phyloP scores from a whole-genome alignment of 2,113 vertebrate species.

The Noctilio leporinus region DNA sequence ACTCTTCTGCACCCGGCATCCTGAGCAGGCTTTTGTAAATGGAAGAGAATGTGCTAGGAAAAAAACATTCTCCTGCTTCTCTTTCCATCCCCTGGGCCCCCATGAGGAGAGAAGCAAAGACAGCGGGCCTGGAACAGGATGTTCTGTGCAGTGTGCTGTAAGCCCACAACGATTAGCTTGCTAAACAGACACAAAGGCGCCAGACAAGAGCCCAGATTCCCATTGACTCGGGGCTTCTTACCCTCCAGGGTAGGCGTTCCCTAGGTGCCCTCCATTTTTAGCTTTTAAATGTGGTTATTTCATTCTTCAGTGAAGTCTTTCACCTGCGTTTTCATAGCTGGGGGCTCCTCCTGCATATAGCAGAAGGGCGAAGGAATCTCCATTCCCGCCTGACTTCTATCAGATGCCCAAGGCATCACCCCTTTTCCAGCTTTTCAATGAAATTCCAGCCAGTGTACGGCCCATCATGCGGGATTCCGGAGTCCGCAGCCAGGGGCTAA shows the following conservation, averaged over 20 bases:
- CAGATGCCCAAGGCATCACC: background rate
- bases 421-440: background rate
- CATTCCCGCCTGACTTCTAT: background rate
- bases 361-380: background rate
- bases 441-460: background rate
- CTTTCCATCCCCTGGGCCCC: accelerated
- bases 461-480: background rate
- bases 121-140: background rate
- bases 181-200: background rate
- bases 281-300: background rate
- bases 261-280: background rate
- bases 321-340: background rate
- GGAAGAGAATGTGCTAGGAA: background rate
- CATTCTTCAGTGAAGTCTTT: background rate
- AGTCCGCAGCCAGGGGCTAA: background rate
- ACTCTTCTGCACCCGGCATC: background rate
- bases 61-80: background rate
- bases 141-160: background rate
- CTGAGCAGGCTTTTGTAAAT: background rate
- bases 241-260: background rate
- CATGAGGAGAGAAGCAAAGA: background rate
- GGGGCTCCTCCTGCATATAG: background rate
- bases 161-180: background rate
- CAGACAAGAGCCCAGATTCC: background rate
- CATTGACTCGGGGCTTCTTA: background rate